Percentiles rank a stretch among this genome's conserved stretches.
Conservation (phyloP, 1,140 invertebrate species). For the Dermatophagoides farinae region DNA sequence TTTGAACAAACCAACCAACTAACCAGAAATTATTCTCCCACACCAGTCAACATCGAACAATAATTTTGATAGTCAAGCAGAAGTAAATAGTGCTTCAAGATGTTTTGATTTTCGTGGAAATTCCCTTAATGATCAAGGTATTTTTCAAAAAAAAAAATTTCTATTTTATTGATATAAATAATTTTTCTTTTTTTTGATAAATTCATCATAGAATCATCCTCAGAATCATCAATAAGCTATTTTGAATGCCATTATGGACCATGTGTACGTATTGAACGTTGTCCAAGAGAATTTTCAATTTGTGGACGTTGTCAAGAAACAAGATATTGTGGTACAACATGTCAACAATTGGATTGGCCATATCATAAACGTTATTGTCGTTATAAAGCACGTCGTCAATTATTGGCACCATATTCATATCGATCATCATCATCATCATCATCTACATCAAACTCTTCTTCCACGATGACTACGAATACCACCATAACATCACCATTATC, state of each 20-base stretch:
- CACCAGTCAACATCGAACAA: too few relatives aligned
- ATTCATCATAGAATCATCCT: too few relatives aligned
- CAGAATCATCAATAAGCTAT: constrained; percentile 19
- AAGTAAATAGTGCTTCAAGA: constrained; percentile 20
- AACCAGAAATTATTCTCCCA: too few relatives aligned
- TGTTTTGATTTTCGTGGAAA: constrained; percentile 31
- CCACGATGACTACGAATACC: neutral
- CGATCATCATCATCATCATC: neutral
- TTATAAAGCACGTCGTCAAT: neutral
- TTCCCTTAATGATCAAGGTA: constrained; percentile 26
- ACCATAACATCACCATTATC: neutral
- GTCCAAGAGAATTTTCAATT: constrained; percentile 35
- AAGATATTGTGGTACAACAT: constrained; percentile 32
- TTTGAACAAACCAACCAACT: too few relatives aligned
- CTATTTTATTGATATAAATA: neutral
- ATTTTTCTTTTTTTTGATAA: too few relatives aligned
- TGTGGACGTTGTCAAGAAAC: constrained; percentile 34
- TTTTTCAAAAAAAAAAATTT: neutral
- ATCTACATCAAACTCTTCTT: neutral
- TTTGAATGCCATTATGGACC: constrained; percentile 37
- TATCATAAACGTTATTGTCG: constrained; percentile 13
- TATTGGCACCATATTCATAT: neutral
- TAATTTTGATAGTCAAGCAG: too few relatives aligned
- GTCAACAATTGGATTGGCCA: constrained; percentile 34
- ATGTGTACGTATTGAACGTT: constrained; percentile 34